Percentiles rank a stretch among this genome's conserved stretches.
These are phyloP conservation scores for Lagocephalus sceleratus DNA, from an alignment of 2,797 vertebrate species.

Conservation along the genomic window DNA sequence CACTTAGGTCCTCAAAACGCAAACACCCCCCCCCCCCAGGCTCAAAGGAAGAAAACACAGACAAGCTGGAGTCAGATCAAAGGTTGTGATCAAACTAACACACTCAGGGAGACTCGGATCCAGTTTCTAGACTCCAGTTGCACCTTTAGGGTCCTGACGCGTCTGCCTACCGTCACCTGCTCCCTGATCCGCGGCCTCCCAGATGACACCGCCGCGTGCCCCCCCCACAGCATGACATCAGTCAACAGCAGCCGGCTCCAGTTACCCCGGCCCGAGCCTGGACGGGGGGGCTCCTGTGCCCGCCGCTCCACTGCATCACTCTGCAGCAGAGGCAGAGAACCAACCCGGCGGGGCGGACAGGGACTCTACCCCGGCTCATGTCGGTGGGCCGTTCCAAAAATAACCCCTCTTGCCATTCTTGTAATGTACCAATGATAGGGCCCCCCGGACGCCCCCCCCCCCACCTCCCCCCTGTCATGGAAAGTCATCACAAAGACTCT, in stretches of 20 bases:
- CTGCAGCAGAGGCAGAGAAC: slow-evolving; percentile 69
- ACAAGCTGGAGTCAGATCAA: neutral
- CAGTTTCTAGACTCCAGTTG: too few relatives aligned
- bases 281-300: slow-evolving; percentile 43
- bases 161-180: slow-evolving; percentile 11
- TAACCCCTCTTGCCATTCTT: slow-evolving; percentile 43
- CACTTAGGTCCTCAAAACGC: slow-evolving; percentile 22
- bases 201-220: slow-evolving; percentile 18
- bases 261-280: slow-evolving; percentile 57
- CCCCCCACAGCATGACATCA: slow-evolving; percentile 46
- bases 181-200: slow-evolving; percentile 15
- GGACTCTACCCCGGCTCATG: slow-evolving; percentile 40
- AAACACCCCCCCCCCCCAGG: neutral
- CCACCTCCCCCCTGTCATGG: too few relatives aligned
- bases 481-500: slow-evolving; percentile 12
- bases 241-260: slow-evolving; percentile 52
- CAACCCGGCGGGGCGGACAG: slow-evolving; percentile 48
- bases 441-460: slow-evolving; percentile 6
- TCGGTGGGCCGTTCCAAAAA: slow-evolving; percentile 50
- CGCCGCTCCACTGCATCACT: slow-evolving; percentile 71
- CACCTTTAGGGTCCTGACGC: too few relatives aligned
- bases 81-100: too few relatives aligned
- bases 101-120: too few relatives aligned
- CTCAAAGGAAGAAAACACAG: neutral
- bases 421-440: slow-evolving; percentile 12